Conservation (phyloP, 2,888 invertebrate genomes). For the Serrognathus titanus region DNA sequence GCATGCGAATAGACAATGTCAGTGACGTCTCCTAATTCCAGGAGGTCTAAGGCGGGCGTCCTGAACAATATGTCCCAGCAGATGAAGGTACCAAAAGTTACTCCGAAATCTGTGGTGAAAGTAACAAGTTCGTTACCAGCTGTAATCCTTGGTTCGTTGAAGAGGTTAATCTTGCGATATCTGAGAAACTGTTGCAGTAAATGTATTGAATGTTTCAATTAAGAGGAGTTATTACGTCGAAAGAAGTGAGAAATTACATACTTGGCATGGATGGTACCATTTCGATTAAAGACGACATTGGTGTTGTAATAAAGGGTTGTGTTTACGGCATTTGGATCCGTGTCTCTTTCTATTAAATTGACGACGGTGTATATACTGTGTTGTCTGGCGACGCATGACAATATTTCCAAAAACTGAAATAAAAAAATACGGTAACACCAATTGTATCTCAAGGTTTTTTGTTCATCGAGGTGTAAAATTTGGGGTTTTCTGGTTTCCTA, state of each 20-base stretch:
- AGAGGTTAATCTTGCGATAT: constrained; percentile 43
- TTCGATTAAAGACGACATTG: constrained; percentile 72
- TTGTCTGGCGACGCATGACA: constrained; percentile 60
- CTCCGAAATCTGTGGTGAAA: constrained; percentile 74
- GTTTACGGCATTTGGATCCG: constrained; percentile 45
- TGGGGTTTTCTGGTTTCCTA: no score
- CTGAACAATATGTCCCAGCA: constrained; percentile 82
- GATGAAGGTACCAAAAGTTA: constrained; percentile 74
- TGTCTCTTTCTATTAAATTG: constrained; percentile 64
- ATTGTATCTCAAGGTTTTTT: no score
- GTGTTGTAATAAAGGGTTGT: constrained; percentile 62
- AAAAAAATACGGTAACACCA: not conserved
- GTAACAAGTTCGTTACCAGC: constrained; percentile 54
- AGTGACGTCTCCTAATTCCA: constrained; percentile 42
- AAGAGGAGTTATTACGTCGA: no score
- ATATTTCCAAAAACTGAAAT: constrained; percentile 12
- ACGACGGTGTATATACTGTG: constrained; percentile 65
- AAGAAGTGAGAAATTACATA: constrained; percentile 38
- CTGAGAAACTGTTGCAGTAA: constrained; percentile 23
- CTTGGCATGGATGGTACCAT: constrained; percentile 67
- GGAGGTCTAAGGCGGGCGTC: constrained; percentile 58
- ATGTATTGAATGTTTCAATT: no score
- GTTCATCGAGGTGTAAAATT: no score
- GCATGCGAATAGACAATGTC: constrained; percentile 68
- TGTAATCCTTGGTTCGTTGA: constrained; percentile 48